Percentiles rank a stretch among this genome's conserved stretches.
Conservation (phyloP, 1,140 invertebrate species). For the Drosophila repletoides region DNA sequence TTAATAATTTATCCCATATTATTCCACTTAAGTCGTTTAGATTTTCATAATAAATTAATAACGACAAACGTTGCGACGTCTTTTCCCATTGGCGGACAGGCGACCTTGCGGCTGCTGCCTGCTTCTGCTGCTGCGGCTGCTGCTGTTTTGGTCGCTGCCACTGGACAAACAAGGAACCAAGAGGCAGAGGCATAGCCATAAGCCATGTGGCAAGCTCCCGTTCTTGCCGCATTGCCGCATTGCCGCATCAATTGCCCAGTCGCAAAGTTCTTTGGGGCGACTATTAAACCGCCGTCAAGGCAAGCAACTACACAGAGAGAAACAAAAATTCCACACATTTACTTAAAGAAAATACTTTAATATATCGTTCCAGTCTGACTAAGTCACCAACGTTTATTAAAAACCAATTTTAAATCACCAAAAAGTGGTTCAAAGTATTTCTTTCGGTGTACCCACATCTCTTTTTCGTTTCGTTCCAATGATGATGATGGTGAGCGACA, state of each 20-base stretch:
- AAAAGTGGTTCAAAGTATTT: too few species aligned
- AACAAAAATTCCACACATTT: too few species aligned
- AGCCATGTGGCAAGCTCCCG: too few species aligned
- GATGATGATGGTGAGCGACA: slow-evolving; percentile 38
- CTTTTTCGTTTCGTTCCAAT: neutral
- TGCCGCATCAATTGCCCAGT: slow-evolving; percentile 63
- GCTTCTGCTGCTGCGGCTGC: neutral
- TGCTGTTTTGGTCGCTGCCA: neutral
- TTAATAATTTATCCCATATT: slow-evolving; percentile 81
- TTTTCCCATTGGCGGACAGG: slow-evolving; percentile 13
- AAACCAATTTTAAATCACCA: too few species aligned
- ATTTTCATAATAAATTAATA: slow-evolving; percentile 81
- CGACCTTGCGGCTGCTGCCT: slow-evolving; percentile 44
- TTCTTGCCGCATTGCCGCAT: too few species aligned
- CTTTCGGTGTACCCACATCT: neutral
- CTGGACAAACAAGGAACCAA: too few species aligned
- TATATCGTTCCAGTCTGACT: too few species aligned
- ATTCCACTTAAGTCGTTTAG: slow-evolving; percentile 80
- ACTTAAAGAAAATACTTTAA: too few species aligned
- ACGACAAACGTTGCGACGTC: slow-evolving; percentile 57
- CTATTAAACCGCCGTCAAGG: slow-evolving; percentile 40
- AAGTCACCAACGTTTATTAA: too few species aligned
- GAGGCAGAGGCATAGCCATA: too few species aligned
- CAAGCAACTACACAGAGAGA: neutral
- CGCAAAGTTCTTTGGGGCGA: slow-evolving; percentile 46